A percentile compares a stretch with the other conserved stretches of the same genome.
Conservation (phyloP, 2,113 vertebrate genomes). For the human region DNA sequence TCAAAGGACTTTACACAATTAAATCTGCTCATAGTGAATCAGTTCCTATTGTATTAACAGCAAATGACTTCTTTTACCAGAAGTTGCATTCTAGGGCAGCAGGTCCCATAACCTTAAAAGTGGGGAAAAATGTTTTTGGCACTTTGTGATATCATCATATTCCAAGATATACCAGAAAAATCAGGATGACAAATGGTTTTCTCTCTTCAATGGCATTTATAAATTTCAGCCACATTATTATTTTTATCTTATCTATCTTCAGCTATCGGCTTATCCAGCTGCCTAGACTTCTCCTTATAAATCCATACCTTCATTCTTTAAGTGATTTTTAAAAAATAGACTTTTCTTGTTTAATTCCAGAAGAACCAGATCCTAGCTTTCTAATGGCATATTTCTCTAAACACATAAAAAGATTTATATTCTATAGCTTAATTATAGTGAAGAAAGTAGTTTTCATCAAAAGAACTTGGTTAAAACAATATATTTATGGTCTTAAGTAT, state of each 20-base stretch:
- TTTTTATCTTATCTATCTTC: not conserved
- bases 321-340: not conserved
- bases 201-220: not conserved
- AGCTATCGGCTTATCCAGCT: not conserved
- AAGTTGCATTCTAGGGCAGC: not conserved
- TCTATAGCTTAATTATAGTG: not conserved
- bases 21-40: not conserved
- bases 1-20: not conserved
- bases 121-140: not conserved
- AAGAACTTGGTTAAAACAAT: not conserved
- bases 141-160: not conserved
- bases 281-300: not conserved
- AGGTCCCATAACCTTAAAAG: not conserved
- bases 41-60: not conserved
- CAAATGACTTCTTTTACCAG: not conserved
- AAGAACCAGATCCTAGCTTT: not conserved
- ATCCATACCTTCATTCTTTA: not conserved
- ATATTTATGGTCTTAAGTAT: not conserved
- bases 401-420: not conserved
- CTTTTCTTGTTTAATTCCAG: not conserved
- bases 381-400: constrained; percentile 1
- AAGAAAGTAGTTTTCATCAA: not conserved
- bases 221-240: not conserved
- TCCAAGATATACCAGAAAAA: not conserved
- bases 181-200: not conserved